These are phyloP conservation scores for Patella depressa DNA, from an alignment of 2,888 invertebrate species.

Conservation along the genomic window DNA sequence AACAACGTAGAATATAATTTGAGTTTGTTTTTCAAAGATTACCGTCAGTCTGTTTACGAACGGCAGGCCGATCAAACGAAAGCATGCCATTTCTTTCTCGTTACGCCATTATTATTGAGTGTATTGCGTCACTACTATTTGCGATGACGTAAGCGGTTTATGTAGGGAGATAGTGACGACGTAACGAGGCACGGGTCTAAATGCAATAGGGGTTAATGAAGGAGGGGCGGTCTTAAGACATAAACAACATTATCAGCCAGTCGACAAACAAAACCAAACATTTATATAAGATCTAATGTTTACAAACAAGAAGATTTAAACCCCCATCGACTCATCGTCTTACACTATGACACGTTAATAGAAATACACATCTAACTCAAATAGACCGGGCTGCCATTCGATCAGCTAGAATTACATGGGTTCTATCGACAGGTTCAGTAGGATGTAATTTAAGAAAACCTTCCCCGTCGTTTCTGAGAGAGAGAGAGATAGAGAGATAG, in stretches of 20 bases:
- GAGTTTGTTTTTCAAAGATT: conserved; percentile 1
- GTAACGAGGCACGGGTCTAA: conserved; percentile 9
- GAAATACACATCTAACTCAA: no score
- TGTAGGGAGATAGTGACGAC: background rate
- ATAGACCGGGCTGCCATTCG: no score
- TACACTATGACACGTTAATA: background rate
- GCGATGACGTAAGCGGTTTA: conserved; percentile 6
- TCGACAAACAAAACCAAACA: conserved; percentile 1
- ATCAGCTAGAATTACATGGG: no score
- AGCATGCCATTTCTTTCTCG: conserved; percentile 5
- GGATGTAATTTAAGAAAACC: background rate
- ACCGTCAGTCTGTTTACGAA: conserved; percentile 7
- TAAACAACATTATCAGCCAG: conserved; percentile 3
- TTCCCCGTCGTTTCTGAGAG: background rate
- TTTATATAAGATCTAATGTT: conserved; percentile 1
- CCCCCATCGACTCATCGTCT: background rate
- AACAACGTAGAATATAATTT: background rate
- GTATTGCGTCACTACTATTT: conserved; percentile 2
- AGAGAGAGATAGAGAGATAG: background rate
- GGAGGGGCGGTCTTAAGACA: background rate
- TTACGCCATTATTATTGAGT: conserved; percentile 5
- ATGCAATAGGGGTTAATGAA: background rate
- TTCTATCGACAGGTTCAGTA: background rate
- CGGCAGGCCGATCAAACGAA: conserved; percentile 9
- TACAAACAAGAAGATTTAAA: conserved; percentile 2